phyloP scores from a whole-genome alignment of 2,888 invertebrate genomes.

The Acleris sparsana region DNA sequence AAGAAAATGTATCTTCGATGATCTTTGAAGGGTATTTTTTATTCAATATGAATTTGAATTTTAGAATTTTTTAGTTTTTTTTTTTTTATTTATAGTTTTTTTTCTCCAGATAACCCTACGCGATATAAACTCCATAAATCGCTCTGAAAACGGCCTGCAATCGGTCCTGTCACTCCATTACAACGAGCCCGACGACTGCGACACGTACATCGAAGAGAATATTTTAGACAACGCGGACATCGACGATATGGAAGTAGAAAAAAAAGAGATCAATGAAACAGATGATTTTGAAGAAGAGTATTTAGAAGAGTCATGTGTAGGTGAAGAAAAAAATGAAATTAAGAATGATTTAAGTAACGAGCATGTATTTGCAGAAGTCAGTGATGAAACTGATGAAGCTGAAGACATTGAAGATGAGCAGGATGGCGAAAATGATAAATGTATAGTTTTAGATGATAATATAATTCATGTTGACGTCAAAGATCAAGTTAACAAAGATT shows the following conservation, averaged over 20 bases:
- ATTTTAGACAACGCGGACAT: slow-evolving; percentile 20
- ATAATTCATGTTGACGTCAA: too few relatives aligned
- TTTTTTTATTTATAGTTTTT: too few relatives aligned
- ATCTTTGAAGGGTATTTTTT: too few relatives aligned
- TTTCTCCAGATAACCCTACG: slow-evolving; percentile 58
- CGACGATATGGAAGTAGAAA: slow-evolving; percentile 44
- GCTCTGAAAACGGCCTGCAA: slow-evolving; percentile 48
- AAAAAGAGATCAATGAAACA: slow-evolving; percentile 40
- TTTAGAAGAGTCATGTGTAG: slow-evolving; percentile 46
- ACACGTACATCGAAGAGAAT: slow-evolving; percentile 48
- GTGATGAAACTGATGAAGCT: slow-evolving; percentile 20
- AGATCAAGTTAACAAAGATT: too few relatives aligned
- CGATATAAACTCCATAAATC: slow-evolving; percentile 58
- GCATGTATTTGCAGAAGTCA: background rate
- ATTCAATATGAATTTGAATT: too few relatives aligned
- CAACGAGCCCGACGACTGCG: slow-evolving; percentile 51
- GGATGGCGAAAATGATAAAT: too few relatives aligned
- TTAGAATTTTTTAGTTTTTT: too few relatives aligned
- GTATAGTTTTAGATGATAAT: too few relatives aligned
- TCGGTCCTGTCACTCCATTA: slow-evolving; percentile 50
- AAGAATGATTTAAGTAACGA: background rate
- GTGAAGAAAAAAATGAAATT: background rate
- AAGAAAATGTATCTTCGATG: too few relatives aligned
- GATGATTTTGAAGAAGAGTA: slow-evolving; percentile 52
- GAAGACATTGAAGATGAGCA: background rate